Conservation (phyloP, 2,888 invertebrate species). For the Biston betularia region DNA sequence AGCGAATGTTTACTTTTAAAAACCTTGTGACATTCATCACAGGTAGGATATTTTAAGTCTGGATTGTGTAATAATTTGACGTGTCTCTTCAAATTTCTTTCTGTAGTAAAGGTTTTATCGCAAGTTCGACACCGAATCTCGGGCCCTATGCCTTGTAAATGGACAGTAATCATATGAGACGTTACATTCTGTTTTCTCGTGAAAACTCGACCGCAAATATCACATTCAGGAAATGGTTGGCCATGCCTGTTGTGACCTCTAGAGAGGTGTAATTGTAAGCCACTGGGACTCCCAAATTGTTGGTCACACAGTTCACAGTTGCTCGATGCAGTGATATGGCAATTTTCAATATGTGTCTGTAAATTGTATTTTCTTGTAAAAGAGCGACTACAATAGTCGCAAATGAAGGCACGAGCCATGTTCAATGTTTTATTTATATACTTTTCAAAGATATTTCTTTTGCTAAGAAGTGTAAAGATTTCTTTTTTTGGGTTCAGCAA, state of each 20-base stretch:
- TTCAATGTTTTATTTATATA: neutral
- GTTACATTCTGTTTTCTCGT: conserved; percentile 73
- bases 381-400: conserved; percentile 67
- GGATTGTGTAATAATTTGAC: conserved; percentile 68
- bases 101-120: conserved; percentile 65
- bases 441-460: neutral
- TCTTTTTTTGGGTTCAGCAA: neutral
- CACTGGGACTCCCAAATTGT: conserved; percentile 65
- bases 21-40: conserved; percentile 63
- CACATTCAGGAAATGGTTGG: conserved; percentile 71
- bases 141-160: conserved; percentile 60
- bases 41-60: conserved; percentile 61
- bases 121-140: conserved; percentile 64
- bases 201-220: conserved; percentile 71
- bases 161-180: conserved; percentile 73
- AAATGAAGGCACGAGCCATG: conserved; percentile 52
- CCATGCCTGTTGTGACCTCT: conserved; percentile 68
- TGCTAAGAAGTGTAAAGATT: too few relatives aligned
- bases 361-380: conserved; percentile 76
- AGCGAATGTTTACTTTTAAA: conserved; percentile 67
- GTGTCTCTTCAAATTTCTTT: conserved; percentile 69
- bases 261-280: conserved; percentile 61
- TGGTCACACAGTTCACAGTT: conserved; percentile 68
- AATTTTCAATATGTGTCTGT: conserved; percentile 72
- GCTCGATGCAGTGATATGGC: conserved; percentile 63